Conservation (phyloP, 2,113 vertebrate genomes). For the Pogona vitticeps region DNA sequence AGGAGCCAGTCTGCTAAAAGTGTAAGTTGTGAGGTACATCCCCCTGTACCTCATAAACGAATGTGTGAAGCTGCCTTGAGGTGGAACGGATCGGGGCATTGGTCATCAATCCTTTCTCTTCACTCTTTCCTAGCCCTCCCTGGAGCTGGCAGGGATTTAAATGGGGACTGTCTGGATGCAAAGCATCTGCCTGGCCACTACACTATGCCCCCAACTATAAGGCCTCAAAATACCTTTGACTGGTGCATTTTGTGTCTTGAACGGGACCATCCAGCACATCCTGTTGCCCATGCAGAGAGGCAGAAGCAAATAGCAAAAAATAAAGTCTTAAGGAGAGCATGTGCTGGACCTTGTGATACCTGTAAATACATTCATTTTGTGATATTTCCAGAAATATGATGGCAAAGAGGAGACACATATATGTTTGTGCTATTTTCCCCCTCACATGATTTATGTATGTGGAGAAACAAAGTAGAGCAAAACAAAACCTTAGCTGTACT, state of each 20-base stretch:
- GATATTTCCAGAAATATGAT: background rate
- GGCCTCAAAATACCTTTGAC: background rate
- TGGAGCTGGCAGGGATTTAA: too few relatives aligned
- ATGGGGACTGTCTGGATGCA: background rate
- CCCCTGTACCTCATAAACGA: background rate
- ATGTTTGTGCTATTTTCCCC: background rate
- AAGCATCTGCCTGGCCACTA: too few relatives aligned
- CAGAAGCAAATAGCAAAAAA: background rate
- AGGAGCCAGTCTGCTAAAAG: constrained; percentile 57
- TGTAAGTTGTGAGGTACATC: constrained; percentile 58
- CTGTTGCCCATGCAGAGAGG: background rate
- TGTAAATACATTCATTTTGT: background rate
- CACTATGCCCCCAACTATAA: too few relatives aligned
- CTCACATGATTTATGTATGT: too few relatives aligned
- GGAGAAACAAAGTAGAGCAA: too few relatives aligned
- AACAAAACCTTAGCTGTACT: too few relatives aligned
- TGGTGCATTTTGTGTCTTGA: background rate
- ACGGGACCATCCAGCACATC: background rate
- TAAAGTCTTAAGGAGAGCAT: background rate
- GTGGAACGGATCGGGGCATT: too few relatives aligned
- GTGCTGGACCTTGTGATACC: background rate
- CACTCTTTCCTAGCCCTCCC: background rate
- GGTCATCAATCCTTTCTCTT: background rate
- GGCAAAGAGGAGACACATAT: background rate
- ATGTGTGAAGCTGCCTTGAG: too few relatives aligned